phyloP scores from a whole-genome alignment of 2,797 vertebrate species.

The Sarcophilus harrisii region DNA sequence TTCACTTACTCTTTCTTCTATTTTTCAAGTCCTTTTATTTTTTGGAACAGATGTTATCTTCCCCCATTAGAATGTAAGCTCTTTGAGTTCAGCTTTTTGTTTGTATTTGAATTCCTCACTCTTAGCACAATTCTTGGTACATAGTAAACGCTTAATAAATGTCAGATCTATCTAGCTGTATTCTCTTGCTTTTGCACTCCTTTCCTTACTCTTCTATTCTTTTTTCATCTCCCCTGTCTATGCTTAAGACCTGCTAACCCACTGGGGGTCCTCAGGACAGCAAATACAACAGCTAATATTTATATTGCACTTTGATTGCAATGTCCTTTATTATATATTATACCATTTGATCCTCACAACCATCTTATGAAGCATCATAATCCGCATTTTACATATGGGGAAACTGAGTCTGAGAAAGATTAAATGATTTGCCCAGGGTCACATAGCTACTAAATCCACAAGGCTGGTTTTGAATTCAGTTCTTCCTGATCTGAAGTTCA shows the following conservation, averaged over 20 bases:
- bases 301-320: background rate
- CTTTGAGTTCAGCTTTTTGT: background rate
- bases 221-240: background rate
- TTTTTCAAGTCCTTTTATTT: background rate
- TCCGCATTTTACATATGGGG: background rate
- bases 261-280: background rate
- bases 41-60: background rate
- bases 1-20: background rate
- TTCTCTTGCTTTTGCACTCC: background rate
- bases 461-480: background rate
- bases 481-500: background rate
- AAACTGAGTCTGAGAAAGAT: background rate
- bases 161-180: background rate
- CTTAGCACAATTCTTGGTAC: background rate
- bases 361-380: background rate
- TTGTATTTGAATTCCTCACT: background rate
- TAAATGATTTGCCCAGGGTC: background rate
- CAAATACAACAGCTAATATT: background rate
- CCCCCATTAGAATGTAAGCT: background rate
- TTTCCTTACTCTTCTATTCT: background rate
- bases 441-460: background rate
- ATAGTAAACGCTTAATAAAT: background rate
- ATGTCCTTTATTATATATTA: background rate
- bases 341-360: background rate
- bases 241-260: background rate